Evolutionary conservation across 2,888 invertebrate species (phyloP).

Genomic region (Cheilosia pagana): DNA sequence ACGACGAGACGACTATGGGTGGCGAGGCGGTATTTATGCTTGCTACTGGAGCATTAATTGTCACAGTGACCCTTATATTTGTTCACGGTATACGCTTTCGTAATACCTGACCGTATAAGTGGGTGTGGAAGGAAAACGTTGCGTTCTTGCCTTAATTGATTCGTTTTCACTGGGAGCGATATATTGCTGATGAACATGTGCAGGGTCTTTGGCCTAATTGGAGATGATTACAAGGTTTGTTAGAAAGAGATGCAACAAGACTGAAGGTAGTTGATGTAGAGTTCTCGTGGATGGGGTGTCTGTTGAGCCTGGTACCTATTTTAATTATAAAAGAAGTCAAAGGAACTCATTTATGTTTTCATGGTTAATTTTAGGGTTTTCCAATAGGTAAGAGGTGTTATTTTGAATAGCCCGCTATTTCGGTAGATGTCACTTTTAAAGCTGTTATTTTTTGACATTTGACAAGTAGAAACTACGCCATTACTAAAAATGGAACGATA

Average conservation of each 20-base stretch:
- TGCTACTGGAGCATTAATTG: constrained; percentile 73
- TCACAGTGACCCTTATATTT: constrained; percentile 70
- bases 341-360: too few species aligned
- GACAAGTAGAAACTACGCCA: too few species aligned
- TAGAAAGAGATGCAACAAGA: neutral
- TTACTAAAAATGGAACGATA: too few species aligned
- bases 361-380: too few species aligned
- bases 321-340: too few species aligned
- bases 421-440: too few species aligned
- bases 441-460: too few species aligned
- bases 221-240: neutral
- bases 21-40: constrained; percentile 46
- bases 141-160: constrained; percentile 15
- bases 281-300: too few species aligned
- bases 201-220: neutral
- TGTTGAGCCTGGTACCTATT: too few species aligned
- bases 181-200: neutral
- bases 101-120: constrained; percentile 14
- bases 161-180: neutral
- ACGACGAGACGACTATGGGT: neutral
- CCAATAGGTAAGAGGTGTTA: too few species aligned
- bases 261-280: too few species aligned
- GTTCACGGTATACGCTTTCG: constrained; percentile 60
- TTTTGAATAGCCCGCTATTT: too few species aligned
- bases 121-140: constrained; percentile 11